These are phyloP conservation scores for Miniopterus natalensis DNA, from an alignment of 2,113 vertebrate genomes.

Conservation along the genomic window DNA sequence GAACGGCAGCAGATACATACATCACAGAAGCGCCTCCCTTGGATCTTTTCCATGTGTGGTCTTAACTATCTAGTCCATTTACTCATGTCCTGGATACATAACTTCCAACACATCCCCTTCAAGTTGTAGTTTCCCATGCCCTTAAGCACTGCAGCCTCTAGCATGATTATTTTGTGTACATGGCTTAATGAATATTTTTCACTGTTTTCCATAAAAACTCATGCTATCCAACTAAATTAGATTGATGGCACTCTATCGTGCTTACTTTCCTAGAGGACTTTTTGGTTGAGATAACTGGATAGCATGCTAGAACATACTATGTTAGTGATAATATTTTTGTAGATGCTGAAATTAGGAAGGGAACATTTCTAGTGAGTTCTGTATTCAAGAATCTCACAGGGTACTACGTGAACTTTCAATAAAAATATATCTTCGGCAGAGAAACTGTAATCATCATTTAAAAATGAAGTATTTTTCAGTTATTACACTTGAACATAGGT, in stretches of 20 bases:
- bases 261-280: background rate
- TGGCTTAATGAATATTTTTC: conserved; percentile 4
- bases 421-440: background rate
- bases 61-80: background rate
- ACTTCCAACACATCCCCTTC: background rate
- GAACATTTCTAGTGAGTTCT: conserved; percentile 6
- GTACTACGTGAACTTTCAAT: background rate
- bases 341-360: conserved; percentile 10
- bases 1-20: background rate
- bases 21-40: background rate
- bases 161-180: background rate
- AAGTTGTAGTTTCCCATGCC: background rate
- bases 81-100: background rate
- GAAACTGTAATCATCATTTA: background rate
- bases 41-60: background rate
- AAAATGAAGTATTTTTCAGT: background rate
- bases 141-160: background rate
- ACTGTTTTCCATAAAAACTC: background rate
- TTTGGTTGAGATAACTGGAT: background rate
- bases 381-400: background rate
- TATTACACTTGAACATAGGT: background rate
- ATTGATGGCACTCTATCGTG: background rate
- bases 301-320: background rate
- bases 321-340: conserved; percentile 6
- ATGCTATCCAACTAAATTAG: conserved; percentile 14